Evolutionary conservation across 2,113 vertebrate species (phyloP).

Genomic region (Mirounga angustirostris): DNA sequence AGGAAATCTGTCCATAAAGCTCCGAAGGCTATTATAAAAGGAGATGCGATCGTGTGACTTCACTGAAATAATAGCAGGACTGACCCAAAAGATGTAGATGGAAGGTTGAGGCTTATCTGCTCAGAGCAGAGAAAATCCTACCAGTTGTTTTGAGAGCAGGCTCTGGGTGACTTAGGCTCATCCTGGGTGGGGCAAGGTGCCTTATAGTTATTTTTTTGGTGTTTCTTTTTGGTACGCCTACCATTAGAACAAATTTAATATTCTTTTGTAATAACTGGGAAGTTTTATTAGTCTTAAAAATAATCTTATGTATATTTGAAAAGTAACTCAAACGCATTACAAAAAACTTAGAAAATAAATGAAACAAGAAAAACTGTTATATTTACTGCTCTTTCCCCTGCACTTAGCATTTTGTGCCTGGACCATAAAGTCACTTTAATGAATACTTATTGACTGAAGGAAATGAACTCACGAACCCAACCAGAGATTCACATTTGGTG

Average conservation of each 20-base stretch:
- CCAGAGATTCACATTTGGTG: neutral
- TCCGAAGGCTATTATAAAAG: neutral
- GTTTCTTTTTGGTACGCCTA: neutral
- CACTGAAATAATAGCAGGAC: neutral
- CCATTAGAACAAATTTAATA: neutral
- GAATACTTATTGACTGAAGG: constrained; percentile 33
- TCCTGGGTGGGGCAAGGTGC: neutral
- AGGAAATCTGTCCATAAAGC: neutral
- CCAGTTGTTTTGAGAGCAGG: neutral
- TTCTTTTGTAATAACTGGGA: neutral
- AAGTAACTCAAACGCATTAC: neutral
- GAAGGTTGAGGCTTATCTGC: neutral
- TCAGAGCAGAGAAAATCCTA: neutral
- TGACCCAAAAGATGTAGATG: neutral
- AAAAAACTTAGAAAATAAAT: constrained; percentile 14
- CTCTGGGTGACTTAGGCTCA: neutral
- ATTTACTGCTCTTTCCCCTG: neutral
- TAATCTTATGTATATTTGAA: constrained; percentile 26
- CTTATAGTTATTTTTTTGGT: neutral
- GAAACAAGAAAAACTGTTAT: neutral
- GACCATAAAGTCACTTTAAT: neutral
- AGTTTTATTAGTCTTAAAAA: constrained; percentile 11
- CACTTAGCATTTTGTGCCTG: constrained; percentile 28
- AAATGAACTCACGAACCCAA: neutral
- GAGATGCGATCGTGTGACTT: neutral